Evolutionary conservation across 2,888 invertebrate species (phyloP), one percentile per base, ranked within the genome.

Genomic region (Eudemis profundana): DNA sequence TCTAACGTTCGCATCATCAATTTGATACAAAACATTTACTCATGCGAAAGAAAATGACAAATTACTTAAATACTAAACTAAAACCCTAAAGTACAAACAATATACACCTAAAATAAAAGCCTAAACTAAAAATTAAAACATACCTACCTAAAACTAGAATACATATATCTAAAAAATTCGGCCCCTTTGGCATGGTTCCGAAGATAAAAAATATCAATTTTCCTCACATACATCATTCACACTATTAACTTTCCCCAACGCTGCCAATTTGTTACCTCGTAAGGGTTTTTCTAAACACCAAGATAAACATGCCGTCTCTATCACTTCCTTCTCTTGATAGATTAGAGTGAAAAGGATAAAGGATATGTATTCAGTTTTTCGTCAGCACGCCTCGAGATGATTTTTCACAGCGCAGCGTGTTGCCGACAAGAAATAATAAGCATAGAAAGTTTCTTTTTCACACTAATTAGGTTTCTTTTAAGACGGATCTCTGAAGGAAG

Each of bases 371-470:
- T 7, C 42, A 40, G 15, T 42, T 10, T 46, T 38, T 53, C 46
- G 29, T 29, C 29, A 36, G 19, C 44, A 17, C 19, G 33, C 21
- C 21, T 44, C n/a, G 36, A 53, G 46, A 46, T 44, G 29, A 66
- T 68, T 68, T 62, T 61, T 69, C 67, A 70, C 44, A 56, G 46
- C 49, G 29, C 57, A 67, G 40, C 53, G 57, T 70, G 70, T 7
- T 67, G 27, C 57, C 56, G 66, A 70, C 68, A 21, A 59, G 64
- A 59, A 61, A 67, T 64, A 64, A 67, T 67, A 60, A 60, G 42
- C 49, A 54, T 57, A 33, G 47, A 51, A 60, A 67, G 60, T 60
- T 64, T 64, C 54, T 56, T 36, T 14, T 29, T 17, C 10, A 19
- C n/a, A 44, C 59, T 60, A 60, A 65, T 65, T 65, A 62, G 36